Conservation (phyloP, 2,888 invertebrate species). For the Drosophila suboccidentalis region DNA sequence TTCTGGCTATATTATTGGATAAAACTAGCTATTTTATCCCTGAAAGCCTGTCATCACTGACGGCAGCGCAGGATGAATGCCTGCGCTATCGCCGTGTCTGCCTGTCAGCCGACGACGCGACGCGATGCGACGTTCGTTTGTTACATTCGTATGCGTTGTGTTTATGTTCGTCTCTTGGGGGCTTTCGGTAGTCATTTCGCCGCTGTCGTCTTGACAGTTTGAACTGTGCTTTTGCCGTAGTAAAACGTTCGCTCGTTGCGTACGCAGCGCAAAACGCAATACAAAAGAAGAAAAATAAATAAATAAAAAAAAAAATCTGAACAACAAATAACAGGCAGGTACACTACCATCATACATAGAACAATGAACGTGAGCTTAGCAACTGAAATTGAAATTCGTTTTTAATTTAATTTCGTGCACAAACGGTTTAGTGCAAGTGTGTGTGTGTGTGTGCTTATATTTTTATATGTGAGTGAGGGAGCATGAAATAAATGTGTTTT, state of each 20-base stretch:
- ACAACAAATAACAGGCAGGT: constrained; percentile 45
- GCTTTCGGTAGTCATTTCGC: constrained; percentile 50
- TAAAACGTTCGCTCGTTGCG: constrained; percentile 52
- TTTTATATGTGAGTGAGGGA: constrained; percentile 1
- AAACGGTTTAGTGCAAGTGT: constrained; percentile 34
- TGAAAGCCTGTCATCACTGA: not conserved
- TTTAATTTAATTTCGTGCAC: constrained; percentile 65
- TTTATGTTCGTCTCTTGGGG: constrained; percentile 3
- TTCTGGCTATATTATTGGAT: not conserved
- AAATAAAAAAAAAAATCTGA: constrained; percentile 35
- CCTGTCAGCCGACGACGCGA: not conserved
- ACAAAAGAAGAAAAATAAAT: constrained; percentile 21
- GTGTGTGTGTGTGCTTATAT: constrained; percentile 18
- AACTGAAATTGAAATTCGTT: constrained; percentile 63
- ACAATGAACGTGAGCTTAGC: constrained; percentile 35
- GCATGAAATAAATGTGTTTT: not conserved
- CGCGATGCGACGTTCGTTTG: constrained; percentile 22
- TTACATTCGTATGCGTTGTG: constrained; percentile 8
- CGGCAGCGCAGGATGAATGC: constrained; percentile 53
- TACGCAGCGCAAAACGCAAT: constrained; percentile 49
- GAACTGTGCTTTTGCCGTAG: constrained; percentile 71
- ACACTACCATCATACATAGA: constrained; percentile 31
- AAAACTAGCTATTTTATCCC: not conserved
- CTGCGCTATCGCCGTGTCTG: constrained; percentile 20
- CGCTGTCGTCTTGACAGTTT: constrained; percentile 64